Evolutionary conservation across 2,888 invertebrate species (phyloP).

Genomic region (Corythucha ciliata): DNA sequence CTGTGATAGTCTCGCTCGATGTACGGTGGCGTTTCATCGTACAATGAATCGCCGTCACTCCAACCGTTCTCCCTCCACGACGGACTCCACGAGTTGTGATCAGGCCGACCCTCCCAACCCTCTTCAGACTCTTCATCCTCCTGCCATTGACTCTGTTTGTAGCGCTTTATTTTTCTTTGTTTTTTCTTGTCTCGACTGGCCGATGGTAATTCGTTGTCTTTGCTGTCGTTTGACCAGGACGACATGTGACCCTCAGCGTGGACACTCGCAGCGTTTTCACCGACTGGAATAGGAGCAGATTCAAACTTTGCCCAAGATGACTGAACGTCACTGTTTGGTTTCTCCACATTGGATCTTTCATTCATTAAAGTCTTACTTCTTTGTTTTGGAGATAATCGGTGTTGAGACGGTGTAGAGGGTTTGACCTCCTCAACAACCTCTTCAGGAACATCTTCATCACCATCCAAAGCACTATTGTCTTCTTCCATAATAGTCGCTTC

Average conservation of each 20-base stretch:
- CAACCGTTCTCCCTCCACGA: slow-evolving; percentile 38
- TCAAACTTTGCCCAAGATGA: slow-evolving; percentile 51
- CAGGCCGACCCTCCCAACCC: slow-evolving; percentile 36
- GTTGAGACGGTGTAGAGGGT: neutral
- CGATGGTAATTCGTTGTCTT: slow-evolving; percentile 33
- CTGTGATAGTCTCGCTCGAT: slow-evolving; percentile 33
- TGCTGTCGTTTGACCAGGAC: slow-evolving; percentile 35
- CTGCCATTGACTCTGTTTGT: slow-evolving; percentile 34
- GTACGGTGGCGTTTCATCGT: slow-evolving; percentile 37
- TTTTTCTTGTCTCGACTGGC: slow-evolving; percentile 36
- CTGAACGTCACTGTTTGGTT: slow-evolving; percentile 17
- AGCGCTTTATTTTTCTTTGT: slow-evolving; percentile 31
- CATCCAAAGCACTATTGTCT: slow-evolving; percentile 36
- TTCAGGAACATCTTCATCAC: slow-evolving; percentile 32
- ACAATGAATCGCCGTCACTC: slow-evolving; percentile 39
- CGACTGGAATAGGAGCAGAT: slow-evolving; percentile 32
- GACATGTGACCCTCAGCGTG: slow-evolving; percentile 32
- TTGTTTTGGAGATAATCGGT: neutral
- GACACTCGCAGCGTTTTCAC: slow-evolving; percentile 27
- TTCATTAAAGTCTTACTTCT: slow-evolving; percentile 4
- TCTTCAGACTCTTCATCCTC: slow-evolving; percentile 39
- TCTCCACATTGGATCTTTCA: slow-evolving; percentile 19
- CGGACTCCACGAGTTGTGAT: slow-evolving; percentile 36
- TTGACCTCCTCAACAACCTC: slow-evolving; percentile 26
- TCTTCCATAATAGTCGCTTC: slow-evolving; percentile 38